These are phyloP conservation scores for Pagrus major DNA, from an alignment of 2,113 vertebrate genomes.

Conservation along the genomic window DNA sequence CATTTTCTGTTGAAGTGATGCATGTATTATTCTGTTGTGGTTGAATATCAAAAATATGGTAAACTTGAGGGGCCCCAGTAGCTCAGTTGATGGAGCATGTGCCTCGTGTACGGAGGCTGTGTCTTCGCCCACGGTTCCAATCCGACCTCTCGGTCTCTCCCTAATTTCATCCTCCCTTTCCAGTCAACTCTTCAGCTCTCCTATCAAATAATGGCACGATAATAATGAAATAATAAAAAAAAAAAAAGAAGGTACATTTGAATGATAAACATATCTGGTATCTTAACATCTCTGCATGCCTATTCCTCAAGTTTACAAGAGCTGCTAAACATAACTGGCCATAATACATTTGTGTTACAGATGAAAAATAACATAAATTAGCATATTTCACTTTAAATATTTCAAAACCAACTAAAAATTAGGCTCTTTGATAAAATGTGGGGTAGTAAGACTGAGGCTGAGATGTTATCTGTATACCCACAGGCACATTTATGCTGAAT, in stretches of 20 bases:
- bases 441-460: not conserved
- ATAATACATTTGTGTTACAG: not conserved
- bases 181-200: too few species aligned
- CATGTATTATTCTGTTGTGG: not conserved
- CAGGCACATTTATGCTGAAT: not conserved
- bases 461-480: not conserved
- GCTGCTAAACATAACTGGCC: not conserved
- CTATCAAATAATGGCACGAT: too few species aligned
- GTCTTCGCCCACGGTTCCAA: too few species aligned
- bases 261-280: not conserved
- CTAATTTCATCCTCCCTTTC: too few species aligned
- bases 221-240: too few species aligned
- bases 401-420: not conserved
- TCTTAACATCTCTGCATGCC: not conserved
- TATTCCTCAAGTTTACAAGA: not conserved
- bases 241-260: not conserved
- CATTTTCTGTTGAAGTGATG: not conserved
- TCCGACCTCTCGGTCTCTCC: too few species aligned
- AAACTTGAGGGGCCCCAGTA: not conserved
- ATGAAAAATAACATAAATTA: not conserved
- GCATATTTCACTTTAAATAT: not conserved
- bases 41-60: not conserved
- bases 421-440: not conserved
- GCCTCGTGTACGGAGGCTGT: too few species aligned
- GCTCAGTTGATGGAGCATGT: too few species aligned